Percentiles rank a stretch among this genome's conserved stretches.
phyloP scores from a whole-genome alignment of 2,113 vertebrate species.

The Tretioscincus oriximinensis region DNA sequence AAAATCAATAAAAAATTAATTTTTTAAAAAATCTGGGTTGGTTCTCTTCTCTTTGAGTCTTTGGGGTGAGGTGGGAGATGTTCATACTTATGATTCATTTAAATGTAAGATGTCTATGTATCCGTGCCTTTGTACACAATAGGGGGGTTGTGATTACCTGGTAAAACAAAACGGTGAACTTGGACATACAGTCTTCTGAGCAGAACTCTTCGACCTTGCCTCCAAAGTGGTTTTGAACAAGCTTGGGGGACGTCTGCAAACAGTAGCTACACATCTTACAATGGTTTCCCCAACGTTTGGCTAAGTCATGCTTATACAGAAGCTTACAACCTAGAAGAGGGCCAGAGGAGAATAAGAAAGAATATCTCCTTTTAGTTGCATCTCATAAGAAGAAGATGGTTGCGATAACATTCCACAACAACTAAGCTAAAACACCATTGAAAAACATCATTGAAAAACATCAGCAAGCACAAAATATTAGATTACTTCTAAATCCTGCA shows the following conservation, averaged over 20 bases:
- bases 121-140: too few species aligned
- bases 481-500: too few species aligned
- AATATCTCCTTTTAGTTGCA: not conserved
- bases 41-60: too few species aligned
- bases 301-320: conserved; percentile 90
- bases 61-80: too few species aligned
- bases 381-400: not conserved
- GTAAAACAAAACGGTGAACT: conserved; percentile 91
- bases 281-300: conserved; percentile 90
- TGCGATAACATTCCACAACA: not conserved
- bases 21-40: too few species aligned
- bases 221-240: conserved; percentile 84
- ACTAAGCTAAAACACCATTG: not conserved
- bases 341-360: conserved; percentile 7
- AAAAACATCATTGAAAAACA: not conserved
- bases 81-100: too few species aligned
- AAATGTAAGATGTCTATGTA: too few species aligned
- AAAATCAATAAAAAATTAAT: too few species aligned
- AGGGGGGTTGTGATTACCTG: conserved; percentile 74
- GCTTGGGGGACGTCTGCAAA: conserved; percentile 80
- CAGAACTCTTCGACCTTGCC: conserved; percentile 90
- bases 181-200: conserved; percentile 90
- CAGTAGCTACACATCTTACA: conserved; percentile 92
- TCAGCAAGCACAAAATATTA: too few species aligned
- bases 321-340: conserved; percentile 86